Conservation (phyloP, 2,888 invertebrate species). For the Altica lythri region DNA sequence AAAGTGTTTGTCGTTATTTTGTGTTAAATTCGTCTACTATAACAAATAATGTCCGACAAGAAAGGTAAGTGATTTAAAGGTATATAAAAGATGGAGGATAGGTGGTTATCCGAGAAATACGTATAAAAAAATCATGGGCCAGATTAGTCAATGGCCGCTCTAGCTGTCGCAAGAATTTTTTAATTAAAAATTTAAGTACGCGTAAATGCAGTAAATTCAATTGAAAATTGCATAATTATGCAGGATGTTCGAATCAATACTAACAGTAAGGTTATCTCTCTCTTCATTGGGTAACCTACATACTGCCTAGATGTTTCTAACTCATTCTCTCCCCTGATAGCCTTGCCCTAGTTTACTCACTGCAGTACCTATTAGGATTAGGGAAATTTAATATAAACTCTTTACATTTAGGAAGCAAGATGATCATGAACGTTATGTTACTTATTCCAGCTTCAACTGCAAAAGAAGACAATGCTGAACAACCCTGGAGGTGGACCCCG, state of each 20-base stretch:
- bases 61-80: conserved; percentile 45
- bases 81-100: conserved; percentile 36
- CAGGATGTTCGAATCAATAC: conserved; percentile 58
- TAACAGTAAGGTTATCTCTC: conserved; percentile 54
- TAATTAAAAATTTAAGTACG: conserved; percentile 23
- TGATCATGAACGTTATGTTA: conserved; percentile 57
- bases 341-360: conserved; percentile 58
- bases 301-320: conserved; percentile 46
- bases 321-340: conserved; percentile 53
- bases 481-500: conserved; percentile 48
- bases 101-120: conserved; percentile 27
- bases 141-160: conserved; percentile 7
- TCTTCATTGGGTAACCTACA: conserved; percentile 49
- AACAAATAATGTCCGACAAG: conserved; percentile 47
- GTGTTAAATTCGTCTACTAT: conserved; percentile 29
- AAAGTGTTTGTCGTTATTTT: conserved; percentile 35
- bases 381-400: conserved; percentile 39
- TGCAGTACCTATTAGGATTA: conserved; percentile 51
- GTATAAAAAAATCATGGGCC: conserved; percentile 14
- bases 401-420: conserved; percentile 52
- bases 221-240: conserved; percentile 53
- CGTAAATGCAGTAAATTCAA: conserved; percentile 35
- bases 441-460: conserved; percentile 55
- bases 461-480: conserved; percentile 49
- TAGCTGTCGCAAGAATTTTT: conserved; percentile 9